Evolutionary conservation across 2,797 vertebrate species (phyloP).

Genomic region (Bradypus variegatus): DNA sequence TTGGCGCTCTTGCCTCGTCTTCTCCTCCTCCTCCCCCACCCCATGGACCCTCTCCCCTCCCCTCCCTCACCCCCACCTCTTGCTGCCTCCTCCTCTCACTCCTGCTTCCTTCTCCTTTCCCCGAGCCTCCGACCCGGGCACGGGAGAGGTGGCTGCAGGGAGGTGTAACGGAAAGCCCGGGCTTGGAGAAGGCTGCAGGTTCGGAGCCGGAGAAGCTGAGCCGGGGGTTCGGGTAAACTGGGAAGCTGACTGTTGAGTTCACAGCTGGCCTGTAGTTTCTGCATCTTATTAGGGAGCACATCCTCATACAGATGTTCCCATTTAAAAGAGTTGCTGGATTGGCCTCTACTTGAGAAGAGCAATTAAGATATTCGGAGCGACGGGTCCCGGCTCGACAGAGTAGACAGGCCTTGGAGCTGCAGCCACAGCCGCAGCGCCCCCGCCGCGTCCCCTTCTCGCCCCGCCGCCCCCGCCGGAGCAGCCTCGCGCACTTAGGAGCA

Average conservation of each 20-base stretch:
- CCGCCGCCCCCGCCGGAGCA: no score
- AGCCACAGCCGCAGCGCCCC: no score
- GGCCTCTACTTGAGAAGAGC: no score
- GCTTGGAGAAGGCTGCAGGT: neutral
- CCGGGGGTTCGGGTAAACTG: constrained; percentile 5
- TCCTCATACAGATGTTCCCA: constrained; percentile 3
- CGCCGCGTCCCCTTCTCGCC: no score
- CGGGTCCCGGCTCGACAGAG: no score
- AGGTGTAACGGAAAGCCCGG: constrained; percentile 46
- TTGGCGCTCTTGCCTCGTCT: neutral
- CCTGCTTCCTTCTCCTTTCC: neutral
- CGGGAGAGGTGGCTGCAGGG: constrained; percentile 1
- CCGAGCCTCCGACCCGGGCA: neutral
- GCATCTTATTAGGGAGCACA: neutral
- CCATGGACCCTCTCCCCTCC: neutral
- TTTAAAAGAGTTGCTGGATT: no score
- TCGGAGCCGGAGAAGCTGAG: neutral
- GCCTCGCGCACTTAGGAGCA: no score
- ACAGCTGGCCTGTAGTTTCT: neutral
- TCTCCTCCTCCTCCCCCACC: neutral
- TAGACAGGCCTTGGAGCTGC: no score
- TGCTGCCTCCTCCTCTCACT: neutral
- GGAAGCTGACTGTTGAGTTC: neutral
- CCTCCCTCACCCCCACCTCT: neutral
- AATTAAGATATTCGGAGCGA: no score